Conservation (phyloP, 2,797 vertebrate species). For the Morelia viridis region DNA sequence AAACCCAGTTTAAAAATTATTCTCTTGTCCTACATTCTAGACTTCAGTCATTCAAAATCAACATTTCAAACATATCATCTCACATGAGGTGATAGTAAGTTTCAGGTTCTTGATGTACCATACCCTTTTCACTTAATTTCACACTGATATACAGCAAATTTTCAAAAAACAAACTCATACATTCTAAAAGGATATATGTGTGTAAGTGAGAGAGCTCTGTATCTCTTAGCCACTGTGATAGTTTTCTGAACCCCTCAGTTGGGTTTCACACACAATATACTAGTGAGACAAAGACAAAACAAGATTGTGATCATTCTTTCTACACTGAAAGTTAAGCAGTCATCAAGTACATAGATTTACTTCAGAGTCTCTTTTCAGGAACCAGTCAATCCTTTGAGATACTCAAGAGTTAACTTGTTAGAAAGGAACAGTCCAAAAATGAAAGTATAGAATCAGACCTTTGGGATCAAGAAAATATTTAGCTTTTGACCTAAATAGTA, state of each 20-base stretch:
- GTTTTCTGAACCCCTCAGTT: constrained; percentile 31
- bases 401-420: neutral
- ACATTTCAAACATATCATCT: neutral
- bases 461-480: neutral
- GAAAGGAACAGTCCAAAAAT: neutral
- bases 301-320: constrained; percentile 52
- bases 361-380: neutral
- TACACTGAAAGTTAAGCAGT: constrained; percentile 36
- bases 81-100: neutral
- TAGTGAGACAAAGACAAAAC: constrained; percentile 54
- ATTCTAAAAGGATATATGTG: neutral
- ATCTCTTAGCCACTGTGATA: neutral
- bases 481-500: neutral
- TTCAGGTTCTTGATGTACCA: neutral
- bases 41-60: neutral
- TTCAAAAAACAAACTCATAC: neutral
- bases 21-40: neutral
- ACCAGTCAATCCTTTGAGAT: neutral
- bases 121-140: neutral
- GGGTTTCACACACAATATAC: constrained; percentile 21
- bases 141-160: neutral
- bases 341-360: constrained; percentile 47
- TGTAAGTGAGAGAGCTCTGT: neutral
- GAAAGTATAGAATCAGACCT: neutral
- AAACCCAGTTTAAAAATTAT: neutral